These are phyloP conservation scores for Tachuris rubrigastra DNA, from an alignment of 2,113 vertebrate genomes.

Conservation along the genomic window DNA sequence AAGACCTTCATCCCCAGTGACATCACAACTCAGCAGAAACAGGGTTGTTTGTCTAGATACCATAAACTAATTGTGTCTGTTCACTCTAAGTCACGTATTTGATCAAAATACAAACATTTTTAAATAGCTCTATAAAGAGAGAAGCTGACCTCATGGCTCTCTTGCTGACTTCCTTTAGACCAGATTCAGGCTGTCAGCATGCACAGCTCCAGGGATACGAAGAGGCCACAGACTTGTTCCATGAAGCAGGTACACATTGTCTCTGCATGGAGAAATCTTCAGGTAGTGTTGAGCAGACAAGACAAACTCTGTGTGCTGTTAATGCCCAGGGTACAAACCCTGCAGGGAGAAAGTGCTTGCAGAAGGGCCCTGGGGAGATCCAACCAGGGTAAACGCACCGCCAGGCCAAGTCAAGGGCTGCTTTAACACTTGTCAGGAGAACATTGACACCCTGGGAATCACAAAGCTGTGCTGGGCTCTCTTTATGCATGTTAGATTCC, in stretches of 20 bases:
- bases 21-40: not conserved
- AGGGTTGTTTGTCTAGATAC: not conserved
- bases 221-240: not conserved
- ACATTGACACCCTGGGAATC: not conserved
- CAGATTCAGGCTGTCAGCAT: not conserved
- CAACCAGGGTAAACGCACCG: not conserved
- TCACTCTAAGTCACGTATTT: not conserved
- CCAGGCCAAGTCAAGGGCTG: not conserved
- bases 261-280: not conserved
- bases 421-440: not conserved
- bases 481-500: not conserved
- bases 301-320: not conserved
- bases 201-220: not conserved
- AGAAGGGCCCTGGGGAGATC: not conserved
- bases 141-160: not conserved
- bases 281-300: not conserved
- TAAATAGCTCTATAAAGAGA: not conserved
- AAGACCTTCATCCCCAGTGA: not conserved
- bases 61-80: not conserved
- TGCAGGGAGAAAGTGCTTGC: not conserved
- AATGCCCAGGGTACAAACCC: not conserved
- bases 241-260: not conserved
- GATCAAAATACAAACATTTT: not conserved
- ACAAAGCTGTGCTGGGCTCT: not conserved
- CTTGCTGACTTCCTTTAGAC: not conserved